A percentile compares a stretch with the other conserved stretches of the same genome.
Conservation (phyloP, 2,113 vertebrate genomes). For the Tachysurus vachellii region DNA sequence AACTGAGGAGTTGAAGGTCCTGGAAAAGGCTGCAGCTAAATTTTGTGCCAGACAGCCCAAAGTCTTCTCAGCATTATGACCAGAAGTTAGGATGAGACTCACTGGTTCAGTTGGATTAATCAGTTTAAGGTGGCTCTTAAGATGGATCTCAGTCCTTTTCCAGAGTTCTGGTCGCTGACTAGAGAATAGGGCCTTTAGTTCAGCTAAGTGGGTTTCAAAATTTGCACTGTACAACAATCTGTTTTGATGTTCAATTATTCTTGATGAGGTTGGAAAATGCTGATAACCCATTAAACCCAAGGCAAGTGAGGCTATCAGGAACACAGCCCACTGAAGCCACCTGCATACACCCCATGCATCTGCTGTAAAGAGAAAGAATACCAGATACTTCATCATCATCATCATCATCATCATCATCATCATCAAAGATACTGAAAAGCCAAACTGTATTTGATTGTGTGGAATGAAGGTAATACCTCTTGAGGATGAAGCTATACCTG, state of each 20-base stretch:
- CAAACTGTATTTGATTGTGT: not conserved
- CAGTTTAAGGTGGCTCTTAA: slow-evolving; percentile 80
- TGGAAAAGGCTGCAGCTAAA: slow-evolving; percentile 77
- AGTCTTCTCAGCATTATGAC: slow-evolving; percentile 71
- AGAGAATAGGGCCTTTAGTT: slow-evolving; percentile 73
- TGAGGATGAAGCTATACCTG: slow-evolving; percentile 28
- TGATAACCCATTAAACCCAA: slow-evolving; percentile 35
- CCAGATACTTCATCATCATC: not conserved
- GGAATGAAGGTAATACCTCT: slow-evolving; percentile 24
- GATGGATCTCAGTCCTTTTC: slow-evolving; percentile 78
- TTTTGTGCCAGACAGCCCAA: slow-evolving; percentile 79
- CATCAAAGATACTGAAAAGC: not conserved
- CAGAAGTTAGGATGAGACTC: slow-evolving; percentile 84
- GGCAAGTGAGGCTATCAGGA: slow-evolving; percentile 17
- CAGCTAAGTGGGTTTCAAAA: slow-evolving; percentile 63
- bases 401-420: not conserved
- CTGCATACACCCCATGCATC: not conserved
- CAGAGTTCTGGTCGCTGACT: slow-evolving; percentile 83
- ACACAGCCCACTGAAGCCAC: slow-evolving; percentile 27
- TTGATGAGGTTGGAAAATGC: not conserved
- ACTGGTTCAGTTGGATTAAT: slow-evolving; percentile 78
- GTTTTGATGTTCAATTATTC: not conserved
- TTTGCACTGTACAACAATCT: not conserved
- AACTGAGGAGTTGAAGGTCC: slow-evolving; percentile 65
- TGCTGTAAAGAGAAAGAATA: slow-evolving; percentile 6